Percentiles rank a stretch among this genome's conserved stretches.
phyloP scores from a whole-genome alignment of 2,113 vertebrate genomes.

The Hepsetus odoe region DNA sequence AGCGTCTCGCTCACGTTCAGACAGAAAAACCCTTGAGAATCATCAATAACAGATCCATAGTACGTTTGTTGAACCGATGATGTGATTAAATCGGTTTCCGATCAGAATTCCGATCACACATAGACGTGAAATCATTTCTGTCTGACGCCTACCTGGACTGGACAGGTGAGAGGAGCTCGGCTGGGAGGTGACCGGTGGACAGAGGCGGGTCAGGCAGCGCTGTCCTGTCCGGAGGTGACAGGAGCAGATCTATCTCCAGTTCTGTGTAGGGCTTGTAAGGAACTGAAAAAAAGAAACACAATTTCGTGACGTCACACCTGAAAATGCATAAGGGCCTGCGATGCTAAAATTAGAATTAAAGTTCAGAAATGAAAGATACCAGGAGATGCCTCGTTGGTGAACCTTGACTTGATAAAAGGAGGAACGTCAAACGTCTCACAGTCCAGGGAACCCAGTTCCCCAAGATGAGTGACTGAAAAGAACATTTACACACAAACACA shows the following conservation, averaged over 20 bases:
- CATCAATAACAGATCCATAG: background rate
- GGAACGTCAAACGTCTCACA: slow-evolving; percentile 19
- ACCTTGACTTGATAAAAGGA: background rate
- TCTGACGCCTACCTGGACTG: no score
- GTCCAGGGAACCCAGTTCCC: background rate
- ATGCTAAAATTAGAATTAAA: background rate
- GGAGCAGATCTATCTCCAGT: slow-evolving; percentile 68
- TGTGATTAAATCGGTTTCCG: no score
- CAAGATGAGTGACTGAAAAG: slow-evolving; percentile 18
- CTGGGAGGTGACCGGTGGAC: slow-evolving; percentile 50
- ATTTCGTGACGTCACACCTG: background rate
- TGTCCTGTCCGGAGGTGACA: slow-evolving; percentile 49
- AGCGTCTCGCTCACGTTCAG: slow-evolving; percentile 48
- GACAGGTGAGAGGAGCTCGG: slow-evolving; percentile 55
- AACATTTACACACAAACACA: background rate
- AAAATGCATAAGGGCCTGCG: no score
- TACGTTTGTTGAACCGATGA: no score
- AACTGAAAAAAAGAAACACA: slow-evolving; percentile 47
- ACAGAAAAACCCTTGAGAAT: slow-evolving; percentile 63
- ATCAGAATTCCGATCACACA: no score
- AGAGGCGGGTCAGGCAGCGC: slow-evolving; percentile 18
- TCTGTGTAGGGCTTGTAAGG: slow-evolving; percentile 48
- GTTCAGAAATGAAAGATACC: slow-evolving; percentile 3
- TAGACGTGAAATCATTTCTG: slow-evolving; percentile 62
- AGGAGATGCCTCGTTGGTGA: slow-evolving; percentile 25